phyloP scores from a whole-genome alignment of 2,797 vertebrate genomes.

The Tamandua tetradactyla region DNA sequence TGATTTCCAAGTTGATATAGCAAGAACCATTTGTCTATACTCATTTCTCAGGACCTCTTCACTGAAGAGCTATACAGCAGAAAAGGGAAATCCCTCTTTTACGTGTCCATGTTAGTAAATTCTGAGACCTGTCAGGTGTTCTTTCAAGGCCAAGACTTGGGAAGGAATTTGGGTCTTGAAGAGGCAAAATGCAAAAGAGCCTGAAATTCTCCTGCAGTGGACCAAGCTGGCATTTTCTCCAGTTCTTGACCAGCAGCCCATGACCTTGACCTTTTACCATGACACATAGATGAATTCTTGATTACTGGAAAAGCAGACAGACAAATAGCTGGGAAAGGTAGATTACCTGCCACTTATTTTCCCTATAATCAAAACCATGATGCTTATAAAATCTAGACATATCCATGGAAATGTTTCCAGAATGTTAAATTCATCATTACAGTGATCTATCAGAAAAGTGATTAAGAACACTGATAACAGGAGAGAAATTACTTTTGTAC shows the following conservation, averaged over 20 bases:
- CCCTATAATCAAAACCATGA: not conserved
- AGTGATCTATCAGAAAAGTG: not conserved
- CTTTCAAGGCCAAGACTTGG: not conserved
- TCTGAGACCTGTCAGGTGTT: not conserved
- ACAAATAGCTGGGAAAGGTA: not conserved
- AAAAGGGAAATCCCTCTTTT: not conserved
- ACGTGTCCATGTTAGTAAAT: not conserved
- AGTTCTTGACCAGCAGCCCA: not conserved
- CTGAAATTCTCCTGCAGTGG: not conserved
- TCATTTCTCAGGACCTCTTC: not conserved
- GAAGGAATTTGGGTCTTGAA: not conserved
- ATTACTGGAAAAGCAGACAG: not conserved
- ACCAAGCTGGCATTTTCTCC: not conserved
- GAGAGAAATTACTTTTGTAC: not conserved
- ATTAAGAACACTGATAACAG: not conserved
- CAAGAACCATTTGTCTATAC: not conserved
- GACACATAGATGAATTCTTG: not conserved
- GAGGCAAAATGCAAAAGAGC: not conserved
- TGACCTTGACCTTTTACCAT: not conserved
- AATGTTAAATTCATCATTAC: not conserved
- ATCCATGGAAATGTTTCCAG: not conserved
- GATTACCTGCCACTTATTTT: not conserved
- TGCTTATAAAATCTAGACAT: not conserved
- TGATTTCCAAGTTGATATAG: not conserved
- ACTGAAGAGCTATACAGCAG: fast-evolving